These are phyloP conservation scores for Dyspetes luteomarginatus DNA, from an alignment of 2,888 invertebrate species.

Conservation along the genomic window DNA sequence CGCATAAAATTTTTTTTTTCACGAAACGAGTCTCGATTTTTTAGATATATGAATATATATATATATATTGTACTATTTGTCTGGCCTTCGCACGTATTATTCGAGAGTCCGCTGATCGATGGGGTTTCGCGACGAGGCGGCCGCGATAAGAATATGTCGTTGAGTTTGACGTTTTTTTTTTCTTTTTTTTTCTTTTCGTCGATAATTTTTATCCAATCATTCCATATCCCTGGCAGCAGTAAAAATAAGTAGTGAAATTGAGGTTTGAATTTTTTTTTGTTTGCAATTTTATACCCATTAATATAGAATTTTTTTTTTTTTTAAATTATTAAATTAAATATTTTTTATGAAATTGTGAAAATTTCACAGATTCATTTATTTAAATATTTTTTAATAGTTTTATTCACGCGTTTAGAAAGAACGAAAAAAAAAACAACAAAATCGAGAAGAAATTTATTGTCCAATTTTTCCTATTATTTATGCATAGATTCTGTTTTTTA, in stretches of 20 bases:
- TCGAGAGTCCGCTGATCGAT: conserved; percentile 58
- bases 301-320: background rate
- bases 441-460: no score
- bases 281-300: background rate
- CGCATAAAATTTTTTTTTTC: conserved; percentile 19
- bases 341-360: no score
- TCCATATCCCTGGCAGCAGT: no score
- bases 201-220: conserved; percentile 2
- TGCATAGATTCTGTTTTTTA: no score
- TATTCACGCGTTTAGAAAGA: no score
- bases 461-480: no score
- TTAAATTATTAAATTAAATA: background rate
- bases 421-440: no score
- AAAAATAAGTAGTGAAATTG: no score
- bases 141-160: conserved; percentile 58
- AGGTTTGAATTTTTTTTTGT: background rate
- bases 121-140: conserved; percentile 53
- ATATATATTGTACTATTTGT: conserved; percentile 47
- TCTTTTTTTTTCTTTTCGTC: conserved; percentile 3
- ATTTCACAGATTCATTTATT: no score
- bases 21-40: conserved; percentile 36
- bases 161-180: conserved; percentile 30
- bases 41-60: conserved; percentile 13
- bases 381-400: no score
- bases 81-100: conserved; percentile 60